phyloP scores from a whole-genome alignment of 2,888 invertebrate species.

The Netelia inedita region DNA sequence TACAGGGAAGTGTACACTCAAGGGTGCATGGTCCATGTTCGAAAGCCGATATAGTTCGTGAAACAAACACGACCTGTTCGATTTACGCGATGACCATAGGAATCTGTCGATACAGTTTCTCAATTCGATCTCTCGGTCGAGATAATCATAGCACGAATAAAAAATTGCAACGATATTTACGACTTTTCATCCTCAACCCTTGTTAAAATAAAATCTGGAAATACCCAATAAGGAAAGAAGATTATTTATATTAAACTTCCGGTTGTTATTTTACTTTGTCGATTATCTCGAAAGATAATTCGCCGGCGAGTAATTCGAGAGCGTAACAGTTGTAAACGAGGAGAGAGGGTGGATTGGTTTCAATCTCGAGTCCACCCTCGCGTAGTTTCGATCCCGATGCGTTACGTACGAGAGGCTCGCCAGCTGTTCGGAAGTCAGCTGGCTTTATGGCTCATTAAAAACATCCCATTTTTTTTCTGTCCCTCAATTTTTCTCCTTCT shows the following conservation, averaged over 20 bases:
- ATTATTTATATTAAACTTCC: not conserved
- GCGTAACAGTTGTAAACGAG: slow-evolving; percentile 8
- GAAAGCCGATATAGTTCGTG: slow-evolving; percentile 42
- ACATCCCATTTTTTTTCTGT: slow-evolving; percentile 58
- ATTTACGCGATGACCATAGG: slow-evolving; percentile 16
- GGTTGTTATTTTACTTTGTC: not conserved
- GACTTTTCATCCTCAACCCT: not conserved
- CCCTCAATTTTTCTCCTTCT: slow-evolving; percentile 43
- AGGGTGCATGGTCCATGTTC: slow-evolving; percentile 40
- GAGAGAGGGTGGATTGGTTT: not conserved
- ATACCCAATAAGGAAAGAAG: not conserved
- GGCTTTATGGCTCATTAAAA: slow-evolving; percentile 64
- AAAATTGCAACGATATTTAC: not conserved
- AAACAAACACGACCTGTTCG: slow-evolving; percentile 52
- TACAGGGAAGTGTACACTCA: slow-evolving; percentile 42
- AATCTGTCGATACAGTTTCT: slow-evolving; percentile 39
- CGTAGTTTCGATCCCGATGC: not conserved
- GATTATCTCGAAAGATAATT: not conserved
- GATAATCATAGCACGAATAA: not conserved
- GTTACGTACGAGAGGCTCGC: slow-evolving; percentile 39
- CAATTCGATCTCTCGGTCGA: slow-evolving; percentile 13
- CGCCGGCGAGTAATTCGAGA: not conserved
- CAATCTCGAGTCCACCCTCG: slow-evolving; percentile 43
- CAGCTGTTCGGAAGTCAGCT: slow-evolving; percentile 67
- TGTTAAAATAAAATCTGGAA: not conserved